Base-by-base conservation (phyloP, 2,888 invertebrate species). In the Hemithea aestivaria region DNA sequence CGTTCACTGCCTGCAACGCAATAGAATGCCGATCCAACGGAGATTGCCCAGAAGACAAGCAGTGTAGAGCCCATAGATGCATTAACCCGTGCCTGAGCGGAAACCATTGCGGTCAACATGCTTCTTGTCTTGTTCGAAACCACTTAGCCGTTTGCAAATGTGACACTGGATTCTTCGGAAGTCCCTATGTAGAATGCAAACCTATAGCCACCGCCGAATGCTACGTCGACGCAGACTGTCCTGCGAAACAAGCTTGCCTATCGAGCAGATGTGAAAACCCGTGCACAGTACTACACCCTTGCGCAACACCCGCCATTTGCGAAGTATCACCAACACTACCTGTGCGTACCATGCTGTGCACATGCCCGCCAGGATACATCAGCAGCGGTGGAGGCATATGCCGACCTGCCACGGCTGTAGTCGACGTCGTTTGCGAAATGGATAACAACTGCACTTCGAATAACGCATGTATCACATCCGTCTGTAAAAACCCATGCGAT, bases 71-170 rank as follows among this genome's bases (percentile, higher is more conserved):
- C 57, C 92, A 93, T 45, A 94, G 95, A 65, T 97, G 97, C 72
- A 90, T 94, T 27, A 92, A 95, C 69, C 95, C 96, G 4, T 96
- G 96, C 66, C 77, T 93, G 3, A 91, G 92, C 43, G 91, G 91
- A 39, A 93, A 93, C 57, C 90, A 90, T 6, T 97, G 96, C 63
- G 92, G 94, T 0, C 85, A 90, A 1, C 89, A 92, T 36, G 95
- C 96, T 2, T 91, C 93, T 62, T 97, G 97, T 63, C 88, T 90
- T 28, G 93, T 94, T 1, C 90, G 93, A 59, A 94, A 95, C 63
- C 96, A 97, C 62, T 87, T 94, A 50, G 91, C 95, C 1, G 88
- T 95, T n/a, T 97, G 97, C 64, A 92, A 94, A 72, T 97, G 96
- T 69, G 93, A 93, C 12, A 73, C 88, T 23, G 93, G 93, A 20